Evolutionary conservation across 2,888 invertebrate genomes (phyloP).

Genomic region (Orgyia antiqua): DNA sequence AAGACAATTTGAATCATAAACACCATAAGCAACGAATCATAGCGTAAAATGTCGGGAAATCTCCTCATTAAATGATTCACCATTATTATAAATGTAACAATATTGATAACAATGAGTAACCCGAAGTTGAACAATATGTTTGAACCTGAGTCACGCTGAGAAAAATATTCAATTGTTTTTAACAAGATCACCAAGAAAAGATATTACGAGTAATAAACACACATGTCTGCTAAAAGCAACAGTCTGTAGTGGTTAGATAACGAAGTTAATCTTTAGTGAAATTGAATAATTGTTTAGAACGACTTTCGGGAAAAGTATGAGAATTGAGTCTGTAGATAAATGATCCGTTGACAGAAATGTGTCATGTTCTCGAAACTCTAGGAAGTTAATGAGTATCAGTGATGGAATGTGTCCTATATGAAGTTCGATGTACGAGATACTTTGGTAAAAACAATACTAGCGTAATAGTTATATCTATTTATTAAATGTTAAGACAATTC

Average conservation of each 20-base stretch:
- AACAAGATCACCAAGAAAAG: conserved; percentile 8
- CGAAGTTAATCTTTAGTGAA: conserved; percentile 44
- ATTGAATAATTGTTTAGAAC: conserved; percentile 51
- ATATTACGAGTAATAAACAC: conserved; percentile 19
- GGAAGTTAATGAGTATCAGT: conserved; percentile 49
- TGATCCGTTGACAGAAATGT: conserved; percentile 47
- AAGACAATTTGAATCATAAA: too few species aligned
- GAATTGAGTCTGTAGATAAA: conserved; percentile 24
- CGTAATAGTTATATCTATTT: conserved; percentile 5
- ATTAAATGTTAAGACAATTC: conserved; percentile 14
- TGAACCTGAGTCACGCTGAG: conserved; percentile 15
- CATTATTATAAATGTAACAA: conserved; percentile 8
- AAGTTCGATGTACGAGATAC: conserved; percentile 16
- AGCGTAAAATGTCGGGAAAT: too few species aligned
- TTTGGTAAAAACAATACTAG: conserved; percentile 21
- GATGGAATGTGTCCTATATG: conserved; percentile 52
- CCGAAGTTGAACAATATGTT: conserved; percentile 2
- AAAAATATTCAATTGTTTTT: conserved; percentile 7
- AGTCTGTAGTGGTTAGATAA: conserved; percentile 45
- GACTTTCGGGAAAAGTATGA: conserved; percentile 33
- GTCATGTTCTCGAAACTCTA: conserved; percentile 41
- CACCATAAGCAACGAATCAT: too few species aligned
- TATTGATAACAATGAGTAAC: conserved; percentile 17
- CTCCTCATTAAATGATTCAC: conserved; percentile 13
- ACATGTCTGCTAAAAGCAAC: too few species aligned